Base-by-base conservation (phyloP, 2,888 invertebrate species). In the Ectemnius lituratus region DNA sequence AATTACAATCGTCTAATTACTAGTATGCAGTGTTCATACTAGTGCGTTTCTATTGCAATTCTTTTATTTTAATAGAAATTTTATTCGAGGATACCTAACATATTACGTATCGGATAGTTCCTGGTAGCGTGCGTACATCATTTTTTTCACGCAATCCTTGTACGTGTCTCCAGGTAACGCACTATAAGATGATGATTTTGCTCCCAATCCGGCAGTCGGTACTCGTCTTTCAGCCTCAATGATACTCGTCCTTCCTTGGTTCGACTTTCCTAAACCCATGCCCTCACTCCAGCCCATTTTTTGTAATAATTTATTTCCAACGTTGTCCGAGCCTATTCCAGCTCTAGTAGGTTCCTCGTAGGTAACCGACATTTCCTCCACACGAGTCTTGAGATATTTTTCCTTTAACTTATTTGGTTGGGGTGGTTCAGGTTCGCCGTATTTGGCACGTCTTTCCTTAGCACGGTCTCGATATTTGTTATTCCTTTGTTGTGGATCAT, bases 211-310 rank as follows among this genome's bases (percentile, higher is more conserved):
- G 2, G 97, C 97, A 20, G 96, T 94, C 67, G 94, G 93, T 3
- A 94, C 94, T 64, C 97, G 85, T 59, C 90, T 84, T 47, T 90
- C 90, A 0, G 90, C 87, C 93, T 98, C 97, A 78, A 99, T 97
- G 62, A 98, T 98, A 67, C 96, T 96, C 27, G 97, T 97, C 85
- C 97, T 93, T 14, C 98, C 99, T 91, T 99, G 99, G 88, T 97
- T 97, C 67, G 94, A 94, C 89, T 96, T 97, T 0, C 99, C 99
- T 23, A 99, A 92, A 0, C 99, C 99, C 92, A 97, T 95, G 0
- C 99, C 99, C 89, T 98, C 98, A 5, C 96, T 96, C 99, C 99
- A 99, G 4, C 99, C 99, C 99, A 99, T 99, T 91, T 98, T 98
- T 91, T 99, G 98, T 78, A 99, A 91, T 90, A 99, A 93, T 88